phyloP scores from a whole-genome alignment of 2,113 vertebrate genomes.

The Irena cyanogastra region DNA sequence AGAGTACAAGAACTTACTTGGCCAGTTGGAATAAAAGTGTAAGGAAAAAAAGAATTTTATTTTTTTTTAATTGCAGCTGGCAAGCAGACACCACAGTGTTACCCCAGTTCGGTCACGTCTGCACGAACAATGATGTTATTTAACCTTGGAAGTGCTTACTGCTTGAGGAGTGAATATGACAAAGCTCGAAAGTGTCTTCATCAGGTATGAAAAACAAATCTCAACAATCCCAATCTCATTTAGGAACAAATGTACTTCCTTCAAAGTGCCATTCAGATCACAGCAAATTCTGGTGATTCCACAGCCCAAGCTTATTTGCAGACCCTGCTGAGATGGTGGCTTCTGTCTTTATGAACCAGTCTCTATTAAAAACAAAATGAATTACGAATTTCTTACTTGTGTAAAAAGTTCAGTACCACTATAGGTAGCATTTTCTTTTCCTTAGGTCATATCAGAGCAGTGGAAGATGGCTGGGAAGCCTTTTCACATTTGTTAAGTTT shows the following conservation, averaged over 20 bases:
- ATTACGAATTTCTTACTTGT: not conserved
- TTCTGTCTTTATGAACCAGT: not conserved
- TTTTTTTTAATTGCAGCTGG: slow-evolving; percentile 76
- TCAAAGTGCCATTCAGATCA: not conserved
- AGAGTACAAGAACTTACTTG: not conserved
- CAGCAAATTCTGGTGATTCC: not conserved
- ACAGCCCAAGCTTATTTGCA: not conserved
- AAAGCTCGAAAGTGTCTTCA: slow-evolving; percentile 97
- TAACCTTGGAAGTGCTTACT: slow-evolving; percentile 96
- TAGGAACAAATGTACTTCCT: not conserved
- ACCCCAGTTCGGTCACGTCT: slow-evolving; percentile 91
- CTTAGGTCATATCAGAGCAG: not conserved
- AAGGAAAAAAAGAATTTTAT: not conserved
- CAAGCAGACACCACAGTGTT: slow-evolving; percentile 91
- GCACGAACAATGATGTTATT: slow-evolving; percentile 97
- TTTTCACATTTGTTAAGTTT: not conserved
- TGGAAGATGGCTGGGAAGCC: not conserved
- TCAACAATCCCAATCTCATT: too few relatives aligned
- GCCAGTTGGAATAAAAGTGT: not conserved
- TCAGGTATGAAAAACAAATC: slow-evolving; percentile 77
- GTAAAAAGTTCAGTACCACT: not conserved
- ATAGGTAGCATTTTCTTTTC: not conserved
- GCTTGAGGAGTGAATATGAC: slow-evolving; percentile 94
- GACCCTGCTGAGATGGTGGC: not conserved
- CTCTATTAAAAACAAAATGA: not conserved